Evolutionary conservation across 2,888 invertebrate species (phyloP), one percentile per base, ranked within the genome.

Genomic region (Sturmia bella): DNA sequence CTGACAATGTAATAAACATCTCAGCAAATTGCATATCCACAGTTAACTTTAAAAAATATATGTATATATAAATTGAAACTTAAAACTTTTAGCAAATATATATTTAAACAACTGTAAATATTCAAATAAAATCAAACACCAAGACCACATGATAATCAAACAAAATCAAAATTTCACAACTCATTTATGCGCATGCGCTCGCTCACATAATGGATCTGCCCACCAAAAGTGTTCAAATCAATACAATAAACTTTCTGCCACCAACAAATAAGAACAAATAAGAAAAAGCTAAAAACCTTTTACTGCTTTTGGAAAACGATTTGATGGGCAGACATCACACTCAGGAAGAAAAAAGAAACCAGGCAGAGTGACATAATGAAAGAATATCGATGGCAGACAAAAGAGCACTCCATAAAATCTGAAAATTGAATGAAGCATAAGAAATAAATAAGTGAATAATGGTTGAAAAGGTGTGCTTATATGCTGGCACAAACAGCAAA

Each of bases 131-230:
- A 57, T 37, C 48, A 32, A 64, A 57, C 45, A 27, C 45, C 37
- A 66, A 75, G 75, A n/a, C 75, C 70, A 80, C 52, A 80, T 80
- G 80, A 70, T 59, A 70, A 75, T 75, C 75, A 80, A 61, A 80
- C 52, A 54, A 70, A 70, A 61, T 75, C 50, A 70, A 66, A 52
- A 63, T 50, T 56, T 19, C 27, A 63, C 19, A 15, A 43, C 24
- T 27, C 3, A 37, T 37, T 43, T 27, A 50, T 13, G 27, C 52
- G 13, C 59, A 59, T 61, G 41, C 27, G 13, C 27, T 13, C 12
- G 41, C 41, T 9, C 27, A 15, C 15, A 19, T n/a, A 32, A 59
- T 19, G 5, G 5, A 2, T 1, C 15, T 15, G 27, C 11, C 32
- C 39, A 50, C 41, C 39, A 50, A 66, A 68, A 11, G n/a, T 50